Base-by-base conservation (phyloP, 1,140 invertebrate genomes). In the Aphis gossypii region DNA sequence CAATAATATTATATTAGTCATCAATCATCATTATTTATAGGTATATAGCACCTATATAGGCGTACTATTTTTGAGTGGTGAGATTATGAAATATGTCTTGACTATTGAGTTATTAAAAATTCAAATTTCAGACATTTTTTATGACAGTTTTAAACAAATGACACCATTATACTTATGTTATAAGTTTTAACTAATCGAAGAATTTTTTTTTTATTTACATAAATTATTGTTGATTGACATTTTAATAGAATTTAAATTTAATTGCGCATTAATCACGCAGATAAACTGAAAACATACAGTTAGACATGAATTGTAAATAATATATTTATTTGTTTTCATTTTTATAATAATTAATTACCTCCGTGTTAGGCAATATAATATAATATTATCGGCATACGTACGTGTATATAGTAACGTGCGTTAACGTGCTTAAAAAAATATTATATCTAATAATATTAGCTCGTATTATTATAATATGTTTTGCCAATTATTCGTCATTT, bases 391-490 rank as follows among this genome's bases (percentile, higher is more conserved):
- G 41, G 35, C 35, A 35, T 35, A 41, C 38, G 38, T 9, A 44
- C 21, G 7, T 41, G 18, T 35, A 9, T 83, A 6, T 87, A 84
- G 25, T 88, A 20, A 89, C 30, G 25, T 89, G 14, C 9, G 23
- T 41, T 18, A 76, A 76, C n/a, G 20, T 38, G 20, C 30, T 14
- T 86, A 86, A 86, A 89, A 5, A 41, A 54, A 41, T 54, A 51
- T 46, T 88, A 88, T 48, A 51, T 56, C 21, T 56, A 56, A 38
- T 56, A 18, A 56, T 89, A 41, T 41, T 44, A 90, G 38, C 11
- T 68, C 8, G 38, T 90, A 86, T 68, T 90, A 86, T 68, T 38
- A 60, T 41, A 46, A 23, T 90, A n/a, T 91, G 44, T 92, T 92
- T 92, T 82, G 68, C 90, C 30, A 92, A 82, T 83, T 83, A 18